Evolutionary conservation across 2,888 invertebrate genomes (phyloP).

Genomic region (Pollenia griseotomentosa): DNA sequence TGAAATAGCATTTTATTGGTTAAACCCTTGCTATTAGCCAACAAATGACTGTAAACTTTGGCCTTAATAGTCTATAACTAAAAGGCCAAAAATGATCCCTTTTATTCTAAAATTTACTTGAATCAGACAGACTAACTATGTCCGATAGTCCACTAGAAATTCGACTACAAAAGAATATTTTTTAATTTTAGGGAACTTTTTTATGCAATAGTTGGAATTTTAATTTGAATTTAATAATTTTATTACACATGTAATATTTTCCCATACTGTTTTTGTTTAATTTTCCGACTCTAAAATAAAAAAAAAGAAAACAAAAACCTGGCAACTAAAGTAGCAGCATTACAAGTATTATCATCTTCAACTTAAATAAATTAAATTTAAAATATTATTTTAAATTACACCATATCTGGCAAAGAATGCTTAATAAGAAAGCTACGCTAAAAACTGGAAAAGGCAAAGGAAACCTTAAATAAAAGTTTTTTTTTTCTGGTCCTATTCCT

Average conservation of each 20-base stretch:
- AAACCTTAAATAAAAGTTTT: constrained; percentile 22
- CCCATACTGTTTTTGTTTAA: background rate
- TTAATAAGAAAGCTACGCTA: background rate
- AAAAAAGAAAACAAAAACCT: background rate
- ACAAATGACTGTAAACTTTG: no score
- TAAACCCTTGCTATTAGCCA: no score
- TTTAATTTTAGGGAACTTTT: no score
- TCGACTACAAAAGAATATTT: no score
- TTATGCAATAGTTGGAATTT: no score
- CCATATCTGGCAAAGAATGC: background rate
- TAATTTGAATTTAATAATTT: no score
- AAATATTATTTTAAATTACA: constrained; percentile 47
- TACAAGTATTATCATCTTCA: background rate
- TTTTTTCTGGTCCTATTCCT: background rate
- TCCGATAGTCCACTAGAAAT: no score
- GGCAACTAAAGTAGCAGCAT: constrained; percentile 9
- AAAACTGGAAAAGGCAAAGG: background rate
- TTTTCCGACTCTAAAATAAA: background rate
- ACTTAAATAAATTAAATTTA: constrained; percentile 7
- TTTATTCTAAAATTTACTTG: no score
- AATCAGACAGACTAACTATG: no score
- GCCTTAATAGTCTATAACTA: no score
- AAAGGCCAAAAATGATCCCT: no score
- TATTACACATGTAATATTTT: background rate
- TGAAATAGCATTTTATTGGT: no score